phyloP scores from a whole-genome alignment of 2,888 invertebrate genomes.

The Acholoe squamosa region DNA sequence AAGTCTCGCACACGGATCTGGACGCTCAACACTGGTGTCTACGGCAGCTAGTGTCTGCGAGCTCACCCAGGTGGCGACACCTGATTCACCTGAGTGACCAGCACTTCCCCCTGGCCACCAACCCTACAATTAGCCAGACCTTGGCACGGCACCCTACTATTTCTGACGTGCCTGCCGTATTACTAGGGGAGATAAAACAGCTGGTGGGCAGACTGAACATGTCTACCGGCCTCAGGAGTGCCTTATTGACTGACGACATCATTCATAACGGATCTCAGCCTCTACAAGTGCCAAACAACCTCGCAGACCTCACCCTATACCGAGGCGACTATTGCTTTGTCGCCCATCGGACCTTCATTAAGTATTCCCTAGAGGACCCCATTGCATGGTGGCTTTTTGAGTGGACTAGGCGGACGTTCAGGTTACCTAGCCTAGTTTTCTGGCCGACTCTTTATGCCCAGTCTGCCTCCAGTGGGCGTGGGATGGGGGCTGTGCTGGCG shows the following conservation, averaged over 20 bases:
- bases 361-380: neutral
- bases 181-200: neutral
- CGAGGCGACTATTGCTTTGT: slow-evolving; percentile 44
- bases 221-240: neutral
- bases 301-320: slow-evolving; percentile 13
- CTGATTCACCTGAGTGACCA: slow-evolving; percentile 52
- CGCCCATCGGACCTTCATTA: neutral
- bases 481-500: neutral
- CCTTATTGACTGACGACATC: neutral
- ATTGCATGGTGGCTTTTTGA: neutral
- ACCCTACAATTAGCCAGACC: neutral
- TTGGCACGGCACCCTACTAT: neutral
- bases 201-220: neutral
- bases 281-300: slow-evolving; percentile 3
- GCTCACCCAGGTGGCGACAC: slow-evolving; percentile 30
- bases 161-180: neutral
- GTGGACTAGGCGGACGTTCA: neutral
- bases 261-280: neutral
- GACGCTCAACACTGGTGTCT: slow-evolving; percentile 43
- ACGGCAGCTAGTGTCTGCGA: neutral
- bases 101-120: slow-evolving; percentile 51
- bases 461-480: neutral
- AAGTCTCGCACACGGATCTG: neutral
- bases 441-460: slow-evolving; percentile 30
- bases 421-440: neutral